Conservation (phyloP, 1,140 invertebrate genomes). For the Lanistes nyassanus region DNA sequence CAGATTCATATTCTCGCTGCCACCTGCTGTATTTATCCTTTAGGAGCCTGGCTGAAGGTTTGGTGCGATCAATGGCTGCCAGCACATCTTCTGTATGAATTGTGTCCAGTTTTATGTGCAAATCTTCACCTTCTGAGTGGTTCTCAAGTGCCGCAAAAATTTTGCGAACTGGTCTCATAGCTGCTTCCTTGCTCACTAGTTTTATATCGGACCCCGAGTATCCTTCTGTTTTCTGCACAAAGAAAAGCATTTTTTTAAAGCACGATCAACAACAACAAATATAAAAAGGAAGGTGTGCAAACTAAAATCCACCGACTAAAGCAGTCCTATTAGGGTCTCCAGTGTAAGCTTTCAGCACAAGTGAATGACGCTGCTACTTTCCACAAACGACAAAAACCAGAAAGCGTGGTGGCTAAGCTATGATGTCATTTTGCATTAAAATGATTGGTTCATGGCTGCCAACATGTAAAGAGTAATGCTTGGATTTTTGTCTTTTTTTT, state of each 20-base stretch:
- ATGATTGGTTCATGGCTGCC: too few species aligned
- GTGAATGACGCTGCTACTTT: too few species aligned
- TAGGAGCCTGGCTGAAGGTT: constrained; percentile 68
- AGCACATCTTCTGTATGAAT: constrained; percentile 69
- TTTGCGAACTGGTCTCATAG: constrained; percentile 70
- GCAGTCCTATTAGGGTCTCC: too few species aligned
- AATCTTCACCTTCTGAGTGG: constrained; percentile 60
- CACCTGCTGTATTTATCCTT: constrained; percentile 68
- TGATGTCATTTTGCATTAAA: too few species aligned
- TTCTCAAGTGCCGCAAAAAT: constrained; percentile 70
- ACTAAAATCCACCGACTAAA: too few species aligned
- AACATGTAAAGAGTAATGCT: too few species aligned
- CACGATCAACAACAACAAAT: too few species aligned
- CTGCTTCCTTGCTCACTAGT: constrained; percentile 87
- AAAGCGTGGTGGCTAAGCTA: too few species aligned
- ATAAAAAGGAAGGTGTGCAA: background rate
- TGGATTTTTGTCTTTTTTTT: too few species aligned
- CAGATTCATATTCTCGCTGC: constrained; percentile 70
- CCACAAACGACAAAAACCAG: too few species aligned
- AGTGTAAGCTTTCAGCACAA: too few species aligned
- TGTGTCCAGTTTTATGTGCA: constrained; percentile 67
- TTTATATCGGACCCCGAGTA: constrained; percentile 92
- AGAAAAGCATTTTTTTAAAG: constrained; percentile 31
- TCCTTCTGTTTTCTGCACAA: constrained; percentile 74
- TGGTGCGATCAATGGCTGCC: constrained; percentile 67